Evolutionary conservation across 2,888 invertebrate genomes (phyloP).

Genomic region (Mesorhabditis spiculigera): DNA sequence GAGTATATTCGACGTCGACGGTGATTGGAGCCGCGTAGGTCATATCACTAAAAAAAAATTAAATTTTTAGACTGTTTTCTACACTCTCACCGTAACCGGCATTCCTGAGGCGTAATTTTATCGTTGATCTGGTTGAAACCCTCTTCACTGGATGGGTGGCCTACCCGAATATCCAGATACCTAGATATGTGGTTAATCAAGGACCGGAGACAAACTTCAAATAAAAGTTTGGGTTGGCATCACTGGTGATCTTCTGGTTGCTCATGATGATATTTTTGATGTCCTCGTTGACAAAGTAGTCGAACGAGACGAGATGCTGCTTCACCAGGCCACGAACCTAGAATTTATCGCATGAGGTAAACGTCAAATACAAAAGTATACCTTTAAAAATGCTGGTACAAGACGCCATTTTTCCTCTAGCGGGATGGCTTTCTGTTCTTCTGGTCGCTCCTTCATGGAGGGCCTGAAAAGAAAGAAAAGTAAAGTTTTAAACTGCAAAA

Average conservation of each 20-base stretch:
- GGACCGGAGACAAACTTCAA: conserved; percentile 70
- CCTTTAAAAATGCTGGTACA: conserved; percentile 85
- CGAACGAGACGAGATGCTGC: conserved; percentile 96
- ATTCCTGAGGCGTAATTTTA: conserved; percentile 52
- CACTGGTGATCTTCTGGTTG: conserved; percentile 85
- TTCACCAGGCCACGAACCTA: conserved; percentile 86
- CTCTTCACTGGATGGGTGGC: conserved; percentile 88
- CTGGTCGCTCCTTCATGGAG: not conserved
- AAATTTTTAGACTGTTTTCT: not conserved
- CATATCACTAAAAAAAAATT: conserved; percentile 70
- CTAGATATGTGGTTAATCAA: conserved; percentile 60
- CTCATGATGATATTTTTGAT: conserved; percentile 65
- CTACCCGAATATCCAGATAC: conserved; percentile 88
- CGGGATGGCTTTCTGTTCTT: conserved; percentile 20
- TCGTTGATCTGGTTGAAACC: conserved; percentile 72
- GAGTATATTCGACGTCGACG: conserved; percentile 93
- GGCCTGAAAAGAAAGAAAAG: no score
- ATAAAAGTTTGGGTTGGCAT: conserved; percentile 89
- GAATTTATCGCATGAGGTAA: not conserved
- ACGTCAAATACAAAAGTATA: conserved; percentile 1
- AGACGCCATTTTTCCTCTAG: conserved; percentile 86
- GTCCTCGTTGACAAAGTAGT: conserved; percentile 94
- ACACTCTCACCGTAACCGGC: conserved; percentile 66
- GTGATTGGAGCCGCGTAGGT: conserved; percentile 96
- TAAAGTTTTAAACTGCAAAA: no score